Evolutionary conservation across 2,888 invertebrate genomes (phyloP).

Genomic region (Drosophila austrosaltans): DNA sequence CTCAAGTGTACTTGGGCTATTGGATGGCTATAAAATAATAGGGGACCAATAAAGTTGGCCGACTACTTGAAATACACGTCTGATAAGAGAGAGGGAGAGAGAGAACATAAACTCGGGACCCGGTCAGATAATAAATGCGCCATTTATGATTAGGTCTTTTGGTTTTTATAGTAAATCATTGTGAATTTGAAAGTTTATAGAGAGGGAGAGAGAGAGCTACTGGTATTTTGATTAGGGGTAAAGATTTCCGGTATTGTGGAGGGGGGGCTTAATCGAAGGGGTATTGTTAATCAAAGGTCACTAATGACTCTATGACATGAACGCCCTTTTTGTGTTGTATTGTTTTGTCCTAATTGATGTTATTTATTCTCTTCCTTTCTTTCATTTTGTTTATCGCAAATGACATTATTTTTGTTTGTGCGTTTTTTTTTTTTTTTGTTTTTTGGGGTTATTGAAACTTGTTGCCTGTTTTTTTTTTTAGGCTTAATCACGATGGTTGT

Average conservation of each 20-base stretch:
- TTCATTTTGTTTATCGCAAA: slow-evolving; percentile 47
- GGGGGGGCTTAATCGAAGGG: not conserved
- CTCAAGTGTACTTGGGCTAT: slow-evolving; percentile 21
- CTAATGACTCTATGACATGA: slow-evolving; percentile 22
- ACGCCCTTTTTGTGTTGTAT: slow-evolving; percentile 1
- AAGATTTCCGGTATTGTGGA: not conserved
- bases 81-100: slow-evolving; percentile 34
- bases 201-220: not conserved
- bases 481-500: slow-evolving; percentile 46
- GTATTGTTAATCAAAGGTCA: not conserved
- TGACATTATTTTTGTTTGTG: slow-evolving; percentile 28
- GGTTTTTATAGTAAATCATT: slow-evolving; percentile 6
- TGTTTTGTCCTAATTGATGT: slow-evolving; percentile 17
- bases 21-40: slow-evolving; percentile 17
- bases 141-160: slow-evolving; percentile 8
- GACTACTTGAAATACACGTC: slow-evolving; percentile 41
- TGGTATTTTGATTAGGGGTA: not conserved
- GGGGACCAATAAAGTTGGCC: slow-evolving; percentile 32
- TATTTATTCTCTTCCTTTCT: slow-evolving; percentile 6
- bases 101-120: no score
- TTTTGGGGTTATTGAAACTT: slow-evolving; percentile 74
- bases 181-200: slow-evolving; percentile 6
- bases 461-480: slow-evolving; percentile 46
- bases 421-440: slow-evolving; percentile 14
- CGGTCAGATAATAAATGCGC: slow-evolving; percentile 34